Evolutionary conservation across 2,113 vertebrate genomes (phyloP), one percentile per base, ranked within the genome.

Genomic region (Colaptes auratus): DNA sequence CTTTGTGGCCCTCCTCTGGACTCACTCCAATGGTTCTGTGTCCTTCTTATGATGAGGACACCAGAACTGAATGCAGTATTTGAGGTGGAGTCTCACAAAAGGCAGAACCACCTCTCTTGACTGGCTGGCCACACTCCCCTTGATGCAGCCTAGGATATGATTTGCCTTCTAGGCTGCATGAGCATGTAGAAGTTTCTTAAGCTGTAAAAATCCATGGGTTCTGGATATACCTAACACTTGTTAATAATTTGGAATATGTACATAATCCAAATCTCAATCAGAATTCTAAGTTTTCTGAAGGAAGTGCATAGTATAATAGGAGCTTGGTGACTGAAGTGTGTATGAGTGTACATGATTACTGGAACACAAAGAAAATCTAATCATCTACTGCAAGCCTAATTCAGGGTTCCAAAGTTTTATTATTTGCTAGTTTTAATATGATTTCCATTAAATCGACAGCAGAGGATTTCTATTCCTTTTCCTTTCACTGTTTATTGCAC

Each of bases 371-470:
- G 59, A 73, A 92, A 95, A 89, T 79, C 44, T 72, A 53, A 35
- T 87, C 44, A 69, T 53, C 52, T 79, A 8, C 28, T n/a, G 30
- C 21, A 36, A 74, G 66, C 72, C 58, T 75, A 76, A 85, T 92
- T 85, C 55, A 39, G 46, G 44, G 10, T 76, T 89, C 25, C 59
- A 50, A 72, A 84, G 39, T 50, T 89, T 91, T 87, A 79, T 82
- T 87, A 82, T 76, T 55, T 91, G 61, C 39, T 91, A 30, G 17
- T 89, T 87, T 76, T 86, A 87, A 61, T 95, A 72, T 53, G 19
- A 52, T 76, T 80, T 53, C 48, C 70, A 24, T 77, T 73, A 73
- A 85, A 94, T 75, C 31, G 75, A 30, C 55, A 88, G 30, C 55
- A 36, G 61, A 77, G 64, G 17, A 64, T 69, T 87, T 46, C 10